Evolutionary conservation across 1,140 invertebrate species (phyloP).

Genomic region (Callitettix versicolor): DNA sequence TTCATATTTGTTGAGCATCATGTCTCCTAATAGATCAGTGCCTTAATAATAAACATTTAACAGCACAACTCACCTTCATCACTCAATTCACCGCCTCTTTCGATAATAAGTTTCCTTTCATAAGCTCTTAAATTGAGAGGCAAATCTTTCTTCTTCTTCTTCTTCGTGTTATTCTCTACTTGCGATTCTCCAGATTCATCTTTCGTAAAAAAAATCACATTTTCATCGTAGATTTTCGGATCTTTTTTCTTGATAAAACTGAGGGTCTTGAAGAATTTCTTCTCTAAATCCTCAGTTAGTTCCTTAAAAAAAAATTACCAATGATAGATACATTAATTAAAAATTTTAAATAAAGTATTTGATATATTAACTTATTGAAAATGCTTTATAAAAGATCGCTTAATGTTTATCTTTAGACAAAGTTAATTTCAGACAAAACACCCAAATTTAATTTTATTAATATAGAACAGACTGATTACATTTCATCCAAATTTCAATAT

Average conservation of each 20-base stretch:
- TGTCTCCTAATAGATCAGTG: too few relatives aligned
- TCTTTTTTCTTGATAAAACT: conserved; percentile 78
- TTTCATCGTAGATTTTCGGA: conserved; percentile 74
- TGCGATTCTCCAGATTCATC: conserved; percentile 25
- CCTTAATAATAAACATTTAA: too few relatives aligned
- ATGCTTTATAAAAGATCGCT: too few relatives aligned
- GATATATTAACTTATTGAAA: too few relatives aligned
- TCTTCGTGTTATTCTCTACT: conserved; percentile 29
- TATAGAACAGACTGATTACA: too few relatives aligned
- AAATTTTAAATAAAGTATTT: too few relatives aligned
- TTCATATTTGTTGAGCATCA: too few relatives aligned
- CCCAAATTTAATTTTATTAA: too few relatives aligned
- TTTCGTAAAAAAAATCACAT: conserved; percentile 57
- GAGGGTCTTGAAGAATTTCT: conserved; percentile 76
- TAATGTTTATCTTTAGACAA: too few relatives aligned
- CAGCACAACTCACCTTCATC: conserved; percentile 25
- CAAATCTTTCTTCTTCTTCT: conserved; percentile 40
- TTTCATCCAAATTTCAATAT: too few relatives aligned
- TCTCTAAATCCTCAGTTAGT: conserved; percentile 56
- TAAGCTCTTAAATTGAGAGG: conserved; percentile 67
- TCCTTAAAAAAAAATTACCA: conserved; percentile 28
- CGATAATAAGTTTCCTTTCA: conserved; percentile 62
- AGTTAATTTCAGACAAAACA: too few relatives aligned
- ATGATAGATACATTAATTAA: too few relatives aligned
- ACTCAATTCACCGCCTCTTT: conserved; percentile 48